These are phyloP conservation scores for Bombus turneri DNA, from an alignment of 1,140 invertebrate genomes.

Conservation along the genomic window DNA sequence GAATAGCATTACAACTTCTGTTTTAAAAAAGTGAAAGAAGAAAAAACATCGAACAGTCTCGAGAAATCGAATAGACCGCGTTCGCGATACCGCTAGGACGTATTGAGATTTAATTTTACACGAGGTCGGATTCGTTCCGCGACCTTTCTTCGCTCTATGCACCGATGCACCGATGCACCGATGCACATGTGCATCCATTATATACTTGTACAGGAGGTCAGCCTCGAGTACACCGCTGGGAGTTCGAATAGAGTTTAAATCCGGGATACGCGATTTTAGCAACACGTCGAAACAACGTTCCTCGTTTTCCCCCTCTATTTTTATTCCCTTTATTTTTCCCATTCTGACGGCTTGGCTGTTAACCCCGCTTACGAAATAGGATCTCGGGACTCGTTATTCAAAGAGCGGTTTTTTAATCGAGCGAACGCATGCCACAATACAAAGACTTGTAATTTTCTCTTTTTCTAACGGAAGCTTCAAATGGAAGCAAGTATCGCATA, in stretches of 20 bases:
- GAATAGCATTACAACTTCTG: constrained; percentile 24
- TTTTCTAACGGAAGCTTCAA: not conserved
- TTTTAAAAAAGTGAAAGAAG: not conserved
- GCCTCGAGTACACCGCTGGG: constrained; percentile 1
- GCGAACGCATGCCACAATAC: not conserved
- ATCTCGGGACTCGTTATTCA: not conserved
- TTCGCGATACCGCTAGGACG: not conserved
- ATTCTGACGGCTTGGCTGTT: not conserved
- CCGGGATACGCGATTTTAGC: constrained; percentile 35
- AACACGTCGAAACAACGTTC: constrained; percentile 23
- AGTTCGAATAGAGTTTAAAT: constrained; percentile 38
- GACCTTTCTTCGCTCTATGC: constrained; percentile 24
- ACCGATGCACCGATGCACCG: constrained; percentile 1
- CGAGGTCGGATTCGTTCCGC: constrained; percentile 32
- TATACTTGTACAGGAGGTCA: not conserved
- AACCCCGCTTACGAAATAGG: constrained; percentile 1
- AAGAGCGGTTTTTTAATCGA: not conserved
- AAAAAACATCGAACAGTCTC: not conserved
- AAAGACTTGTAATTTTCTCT: not conserved
- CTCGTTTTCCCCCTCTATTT: too few species aligned
- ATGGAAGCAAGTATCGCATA: not conserved
- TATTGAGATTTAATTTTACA: constrained; percentile 58
- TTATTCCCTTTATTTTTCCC: not conserved
- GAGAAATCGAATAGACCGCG: constrained; percentile 5
- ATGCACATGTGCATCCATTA: not conserved